Base-by-base conservation (phyloP, 2,113 vertebrate genomes). In the Sigmodon hispidus region DNA sequence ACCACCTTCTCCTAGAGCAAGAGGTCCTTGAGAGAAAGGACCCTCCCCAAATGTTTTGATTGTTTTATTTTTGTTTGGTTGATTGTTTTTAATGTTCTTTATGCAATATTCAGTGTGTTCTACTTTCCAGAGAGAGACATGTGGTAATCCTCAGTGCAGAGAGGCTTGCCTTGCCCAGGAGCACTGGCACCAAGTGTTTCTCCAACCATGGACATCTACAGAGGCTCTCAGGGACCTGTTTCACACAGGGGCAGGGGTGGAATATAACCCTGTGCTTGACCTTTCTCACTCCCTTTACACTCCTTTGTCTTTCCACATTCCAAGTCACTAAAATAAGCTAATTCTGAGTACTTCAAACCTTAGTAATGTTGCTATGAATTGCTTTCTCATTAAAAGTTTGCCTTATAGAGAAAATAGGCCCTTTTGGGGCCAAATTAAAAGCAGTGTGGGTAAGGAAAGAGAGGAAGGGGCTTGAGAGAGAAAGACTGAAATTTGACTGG, bases 401-500 rank as follows among this genome's bases (percentile, higher is more conserved):
- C 83, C 92, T 96, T 90, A 85, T 85, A 87, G 50, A 89, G 61
- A 22, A 87, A 77, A 12, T 79, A 0, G 81, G n/a, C 91, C 55
- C 90, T 90, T 90, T 91, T 59, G 57, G 59, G 59, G 50, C 81
- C 90, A 75, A 92, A 40, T 75, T 50, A 77, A 93, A 63, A 94
- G 52, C 24, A 45, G 29, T 55, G 36, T 87, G 22, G 13, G 48
- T 87, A 22, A 19, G 43, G 34, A n/a, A 15, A 34, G 36, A 75
- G 50, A 15, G 34, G 59, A 45, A 19, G 15, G 26, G 50, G 31
- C 10, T 34, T 45, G 59, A n/a, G 34, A 40, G 21, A 67, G 67
- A n/a, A n/a, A 85, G 50, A 72, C 19, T 72, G 21, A 16, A 13
- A 52, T 65, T 29, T 21, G 16, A n/a, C 34, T 75, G 31, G 65